Evolutionary conservation across 1,140 invertebrate genomes (phyloP), one percentile per base, ranked within the genome.

Genomic region (Drusus annulatus): DNA sequence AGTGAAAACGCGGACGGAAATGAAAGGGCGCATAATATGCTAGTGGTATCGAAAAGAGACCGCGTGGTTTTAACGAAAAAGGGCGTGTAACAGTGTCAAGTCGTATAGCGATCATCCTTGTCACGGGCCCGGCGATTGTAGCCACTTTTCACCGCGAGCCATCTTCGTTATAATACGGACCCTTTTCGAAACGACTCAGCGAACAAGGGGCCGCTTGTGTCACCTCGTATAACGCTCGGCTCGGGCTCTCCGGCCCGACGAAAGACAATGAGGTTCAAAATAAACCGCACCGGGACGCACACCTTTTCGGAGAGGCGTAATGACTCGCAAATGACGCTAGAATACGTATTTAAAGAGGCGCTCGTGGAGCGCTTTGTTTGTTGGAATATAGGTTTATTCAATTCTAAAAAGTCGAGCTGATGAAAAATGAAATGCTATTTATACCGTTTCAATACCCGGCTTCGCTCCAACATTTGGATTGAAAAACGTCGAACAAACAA

Each of bases 121-220:
- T 77, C 75, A 65, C 60, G 60, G 13, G 28, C 58, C 19, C n/a
- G 36, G 60, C 75, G 36, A 51, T 76, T 76, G 52, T 76, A 21
- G 54, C 75, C 60, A 45, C 8, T 45, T 45, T 45, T 45, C 36
- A 45, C 36, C 36, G 31, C 58, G 65, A 60, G 75, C 75, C 75
- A 77, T 77, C 75, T 77, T 77, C 21, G 75, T 51, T 45, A 45
- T 45, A 45, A 45, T 13, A 45, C 19, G 19, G 58, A 25, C 75
- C 75, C 60, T 77, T 76, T 65, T 45, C 78, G 63, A 51, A 81
- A 78, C 80, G 80, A 73, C 28, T 74, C 76, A 36, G 52, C 69
- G 68, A 78, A 62, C 80, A 81, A 54, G 74, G 68, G 50, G 7
- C 80, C 63, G 80, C 69, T 63, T 71, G 63, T 78, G 80, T 81